Evolutionary conservation across 2,888 invertebrate species (phyloP).

Genomic region (Cerastis leucographa): DNA sequence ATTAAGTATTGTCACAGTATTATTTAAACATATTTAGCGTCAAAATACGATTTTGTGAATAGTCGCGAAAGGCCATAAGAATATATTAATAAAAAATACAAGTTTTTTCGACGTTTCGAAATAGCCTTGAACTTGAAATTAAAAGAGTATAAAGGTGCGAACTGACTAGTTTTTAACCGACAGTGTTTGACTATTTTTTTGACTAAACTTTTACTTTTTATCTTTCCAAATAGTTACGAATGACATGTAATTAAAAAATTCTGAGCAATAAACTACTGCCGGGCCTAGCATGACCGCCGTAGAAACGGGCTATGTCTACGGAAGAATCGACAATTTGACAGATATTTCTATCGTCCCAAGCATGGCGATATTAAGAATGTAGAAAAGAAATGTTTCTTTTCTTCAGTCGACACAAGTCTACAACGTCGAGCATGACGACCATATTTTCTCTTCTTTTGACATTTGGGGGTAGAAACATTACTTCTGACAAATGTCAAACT

Average conservation of each 20-base stretch:
- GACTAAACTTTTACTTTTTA: neutral
- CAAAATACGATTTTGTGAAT: conserved; percentile 38
- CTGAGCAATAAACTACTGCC: no score
- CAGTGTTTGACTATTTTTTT: neutral
- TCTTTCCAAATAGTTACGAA: neutral
- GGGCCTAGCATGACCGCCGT: no score
- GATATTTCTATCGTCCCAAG: no score
- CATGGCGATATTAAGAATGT: no score
- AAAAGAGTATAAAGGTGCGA: conserved; percentile 43
- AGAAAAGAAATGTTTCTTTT: no score
- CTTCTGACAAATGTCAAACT: no score
- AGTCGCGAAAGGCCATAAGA: conserved; percentile 39
- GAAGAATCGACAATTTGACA: no score
- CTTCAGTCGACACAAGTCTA: no score
- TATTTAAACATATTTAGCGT: conserved; percentile 51
- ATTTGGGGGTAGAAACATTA: no score
- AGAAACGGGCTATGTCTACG: no score
- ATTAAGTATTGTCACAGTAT: conserved; percentile 22
- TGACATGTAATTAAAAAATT: neutral
- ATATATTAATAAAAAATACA: conserved; percentile 41
- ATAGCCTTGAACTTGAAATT: conserved; percentile 55
- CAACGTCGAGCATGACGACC: no score
- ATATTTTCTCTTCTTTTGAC: no score
- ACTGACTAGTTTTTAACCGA: neutral
- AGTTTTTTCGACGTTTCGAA: conserved; percentile 12